A percentile compares a stretch with the other conserved stretches of the same genome.
These are phyloP conservation scores for Cyaniris semiargus DNA, from an alignment of 2,888 invertebrate genomes.

Conservation along the genomic window DNA sequence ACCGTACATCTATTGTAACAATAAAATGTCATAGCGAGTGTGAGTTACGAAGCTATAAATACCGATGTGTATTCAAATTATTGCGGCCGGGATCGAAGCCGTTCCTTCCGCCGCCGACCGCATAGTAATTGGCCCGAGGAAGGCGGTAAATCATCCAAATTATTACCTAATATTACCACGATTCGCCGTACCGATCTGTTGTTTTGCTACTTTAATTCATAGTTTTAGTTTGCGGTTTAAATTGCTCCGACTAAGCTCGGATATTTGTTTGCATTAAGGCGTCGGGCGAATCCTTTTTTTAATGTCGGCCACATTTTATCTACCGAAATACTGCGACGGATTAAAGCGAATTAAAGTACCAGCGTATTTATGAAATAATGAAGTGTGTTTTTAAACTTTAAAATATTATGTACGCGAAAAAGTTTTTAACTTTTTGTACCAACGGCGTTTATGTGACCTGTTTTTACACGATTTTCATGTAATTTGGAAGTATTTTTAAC, in stretches of 20 bases:
- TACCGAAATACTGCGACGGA: constrained; percentile 4
- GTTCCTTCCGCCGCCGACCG: constrained; percentile 73
- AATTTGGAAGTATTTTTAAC: not conserved
- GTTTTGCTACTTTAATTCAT: constrained; percentile 63
- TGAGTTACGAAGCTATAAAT: constrained; percentile 74
- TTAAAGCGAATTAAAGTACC: constrained; percentile 5
- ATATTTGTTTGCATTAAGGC: constrained; percentile 22
- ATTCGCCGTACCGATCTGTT: constrained; percentile 68
- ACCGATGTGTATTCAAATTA: constrained; percentile 75
- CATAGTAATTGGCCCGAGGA: constrained; percentile 75
- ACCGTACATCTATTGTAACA: constrained; percentile 57
- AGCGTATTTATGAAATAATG: not conserved
- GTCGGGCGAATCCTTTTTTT: constrained; percentile 23
- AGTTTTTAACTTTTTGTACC: not conserved
- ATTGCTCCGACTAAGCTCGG: constrained; percentile 47
- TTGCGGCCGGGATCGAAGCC: constrained; percentile 73
- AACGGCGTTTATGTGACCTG: not conserved
- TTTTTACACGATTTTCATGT: not conserved
- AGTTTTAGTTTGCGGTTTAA: constrained; percentile 57
- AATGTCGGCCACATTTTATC: constrained; percentile 18
- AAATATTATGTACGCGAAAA: not conserved
- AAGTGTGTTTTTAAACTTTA: not conserved
- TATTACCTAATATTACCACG: constrained; percentile 74
- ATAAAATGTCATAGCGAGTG: constrained; percentile 67
- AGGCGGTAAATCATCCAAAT: constrained; percentile 76